Percentiles rank a stretch among this genome's conserved stretches.
phyloP scores from a whole-genome alignment of 2,888 invertebrate genomes.

The Callyntrura guangdongensis region DNA sequence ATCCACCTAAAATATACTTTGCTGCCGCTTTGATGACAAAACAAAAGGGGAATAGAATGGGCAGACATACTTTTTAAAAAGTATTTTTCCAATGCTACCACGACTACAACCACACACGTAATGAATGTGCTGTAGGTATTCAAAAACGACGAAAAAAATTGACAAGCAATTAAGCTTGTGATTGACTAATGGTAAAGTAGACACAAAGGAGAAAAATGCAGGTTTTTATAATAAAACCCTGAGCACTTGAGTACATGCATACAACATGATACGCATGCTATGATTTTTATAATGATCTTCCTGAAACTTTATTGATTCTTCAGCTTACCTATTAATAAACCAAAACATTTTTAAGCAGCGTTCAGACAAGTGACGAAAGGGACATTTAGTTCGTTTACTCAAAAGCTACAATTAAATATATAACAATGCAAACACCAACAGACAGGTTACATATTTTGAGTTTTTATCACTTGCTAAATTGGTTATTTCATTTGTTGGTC shows the following conservation, averaged over 20 bases:
- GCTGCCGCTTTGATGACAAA: slow-evolving; percentile 44
- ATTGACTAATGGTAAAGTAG: slow-evolving; percentile 73
- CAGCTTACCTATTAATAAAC: neutral
- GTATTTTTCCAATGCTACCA: slow-evolving; percentile 30
- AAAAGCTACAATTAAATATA: neutral
- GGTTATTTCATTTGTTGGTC: too few species aligned
- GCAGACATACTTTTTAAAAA: neutral
- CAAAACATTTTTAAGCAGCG: too few species aligned
- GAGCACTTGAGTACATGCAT: neutral
- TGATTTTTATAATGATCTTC: slow-evolving; percentile 46
- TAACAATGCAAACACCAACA: neutral
- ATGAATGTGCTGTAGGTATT: slow-evolving; percentile 29
- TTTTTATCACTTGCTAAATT: too few species aligned
- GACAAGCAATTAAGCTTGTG: slow-evolving; percentile 78
- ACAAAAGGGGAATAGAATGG: slow-evolving; percentile 21
- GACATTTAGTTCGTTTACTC: too few species aligned
- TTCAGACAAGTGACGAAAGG: neutral
- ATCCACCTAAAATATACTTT: neutral
- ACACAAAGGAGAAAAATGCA: neutral
- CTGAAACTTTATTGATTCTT: slow-evolving; percentile 31
- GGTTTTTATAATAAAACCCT: neutral
- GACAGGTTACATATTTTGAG: too few species aligned
- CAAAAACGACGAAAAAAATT: slow-evolving; percentile 54
- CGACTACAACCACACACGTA: slow-evolving; percentile 15
- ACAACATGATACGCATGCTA: neutral